Base-by-base conservation (phyloP, 2,888 invertebrate genomes). In the Leptinotarsa tumamoca region DNA sequence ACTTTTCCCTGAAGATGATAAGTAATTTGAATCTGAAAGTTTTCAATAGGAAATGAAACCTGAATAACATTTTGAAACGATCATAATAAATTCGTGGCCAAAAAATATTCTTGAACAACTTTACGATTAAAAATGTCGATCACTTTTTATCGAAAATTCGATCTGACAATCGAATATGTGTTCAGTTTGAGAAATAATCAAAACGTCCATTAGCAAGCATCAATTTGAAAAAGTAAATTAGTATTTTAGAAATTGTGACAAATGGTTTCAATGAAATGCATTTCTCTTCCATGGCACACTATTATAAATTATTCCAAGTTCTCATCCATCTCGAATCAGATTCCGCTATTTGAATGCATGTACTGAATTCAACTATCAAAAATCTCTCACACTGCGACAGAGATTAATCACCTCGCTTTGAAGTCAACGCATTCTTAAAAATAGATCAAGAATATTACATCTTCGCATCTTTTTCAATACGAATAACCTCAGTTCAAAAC, bases 391-490 rank as follows among this genome's bases (percentile, higher is more conserved):
- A 63, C 33, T 13, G 63, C 63, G 63, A 63, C 63, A 43, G 33
- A 63, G 63, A 63, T 63, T 63, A 43, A 63, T 63, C 63, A 63
- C 43, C 63, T 33, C 33, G 5, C 63, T 63, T 27, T 63, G 63
- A 63, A 63, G 63, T 63, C 63, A 63, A 63, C 63, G 63, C 33
- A 63, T 63, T 43, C 43, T 43, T n/a, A n/a, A 43, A 63, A 63
- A 63, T 63, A 63, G 63, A 63, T n/a, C n/a, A 17, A 43, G n/a
- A 63, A 63, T 43, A 63, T 33, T 63, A 63, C 17, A n/a, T 63
- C 63, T 43, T 43, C 63, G 63, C 33, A 13, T 17, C 43, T n/a
- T 63, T 58, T 58, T 58, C 58, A 2, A n/a, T 52, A 52, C n/a
- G 52, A 52, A 63, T n/a, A 63, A 63, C 63, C 27, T 63, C 43